Percentiles rank a stretch among this genome's conserved stretches.
Evolutionary conservation across 1,140 invertebrate genomes (phyloP).

Genomic region (Sesamia nonagrioides): DNA sequence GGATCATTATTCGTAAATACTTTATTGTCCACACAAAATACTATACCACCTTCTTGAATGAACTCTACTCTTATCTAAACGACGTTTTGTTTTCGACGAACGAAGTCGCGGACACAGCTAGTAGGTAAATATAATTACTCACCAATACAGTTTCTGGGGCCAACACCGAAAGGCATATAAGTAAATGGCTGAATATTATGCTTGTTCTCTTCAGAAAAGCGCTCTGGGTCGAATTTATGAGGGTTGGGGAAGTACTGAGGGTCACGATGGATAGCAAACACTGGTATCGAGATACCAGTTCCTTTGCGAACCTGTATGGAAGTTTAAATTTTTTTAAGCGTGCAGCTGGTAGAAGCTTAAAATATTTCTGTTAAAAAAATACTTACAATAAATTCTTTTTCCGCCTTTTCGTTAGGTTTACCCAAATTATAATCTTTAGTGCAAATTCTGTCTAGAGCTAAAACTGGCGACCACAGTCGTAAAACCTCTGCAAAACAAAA

Average conservation of each 20-base stretch:
- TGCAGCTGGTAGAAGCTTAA: background rate
- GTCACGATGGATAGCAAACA: constrained; percentile 86
- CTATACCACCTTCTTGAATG: too few species aligned
- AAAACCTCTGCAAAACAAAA: constrained; percentile 84
- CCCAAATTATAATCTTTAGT: constrained; percentile 84
- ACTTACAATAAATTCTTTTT: constrained; percentile 56
- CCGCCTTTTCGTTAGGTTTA: constrained; percentile 52
- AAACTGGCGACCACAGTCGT: constrained; percentile 83
- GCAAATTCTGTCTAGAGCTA: constrained; percentile 83
- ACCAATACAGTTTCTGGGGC: constrained; percentile 89
- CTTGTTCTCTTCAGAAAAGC: constrained; percentile 86
- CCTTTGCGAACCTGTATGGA: constrained; percentile 68
- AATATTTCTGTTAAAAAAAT: background rate
- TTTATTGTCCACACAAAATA: too few species aligned
- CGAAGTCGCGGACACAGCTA: too few species aligned
- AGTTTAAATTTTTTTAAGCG: constrained; percentile 45
- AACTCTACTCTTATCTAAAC: too few species aligned
- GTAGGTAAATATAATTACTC: constrained; percentile 29
- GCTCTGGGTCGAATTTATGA: constrained; percentile 86
- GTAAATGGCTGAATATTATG: constrained; percentile 76
- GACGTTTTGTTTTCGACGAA: too few species aligned
- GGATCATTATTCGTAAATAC: too few species aligned
- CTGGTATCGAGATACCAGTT: constrained; percentile 71
- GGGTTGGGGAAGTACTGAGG: constrained; percentile 86
- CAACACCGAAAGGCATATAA: constrained; percentile 89